Conservation (phyloP, 1,140 invertebrate species). For the Adelges cooleyi region DNA sequence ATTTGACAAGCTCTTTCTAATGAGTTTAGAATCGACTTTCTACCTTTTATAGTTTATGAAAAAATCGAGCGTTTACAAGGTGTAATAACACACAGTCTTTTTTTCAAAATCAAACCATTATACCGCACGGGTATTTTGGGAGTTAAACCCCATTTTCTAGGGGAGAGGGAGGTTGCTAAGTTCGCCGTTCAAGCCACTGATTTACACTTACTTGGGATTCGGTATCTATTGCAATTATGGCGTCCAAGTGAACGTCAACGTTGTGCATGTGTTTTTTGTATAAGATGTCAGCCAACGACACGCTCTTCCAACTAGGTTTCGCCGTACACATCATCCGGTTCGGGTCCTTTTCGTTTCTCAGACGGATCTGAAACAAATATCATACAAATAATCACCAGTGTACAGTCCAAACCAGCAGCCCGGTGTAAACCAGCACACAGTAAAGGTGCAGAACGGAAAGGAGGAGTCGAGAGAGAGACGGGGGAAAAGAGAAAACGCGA, state of each 20-base stretch:
- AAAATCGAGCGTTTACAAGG: background rate
- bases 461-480: no score
- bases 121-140: background rate
- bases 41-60: no score
- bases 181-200: background rate
- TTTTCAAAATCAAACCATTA: background rate
- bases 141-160: background rate
- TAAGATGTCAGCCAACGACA: slow-evolving; percentile 55
- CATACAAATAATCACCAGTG: background rate
- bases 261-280: slow-evolving; percentile 64
- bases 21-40: no score
- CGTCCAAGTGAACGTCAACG: slow-evolving; percentile 60
- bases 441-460: no score
- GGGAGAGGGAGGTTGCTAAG: background rate
- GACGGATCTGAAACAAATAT: slow-evolving; percentile 44
- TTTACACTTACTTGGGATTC: slow-evolving; percentile 44
- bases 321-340: slow-evolving; percentile 58
- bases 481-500: background rate
- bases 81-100: background rate
- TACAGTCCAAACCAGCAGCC: slow-evolving; percentile 1
- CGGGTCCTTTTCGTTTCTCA: slow-evolving; percentile 50
- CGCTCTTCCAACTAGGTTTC: slow-evolving; percentile 67
- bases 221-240: slow-evolving; percentile 58
- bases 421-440: no score
- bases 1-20: background rate